phyloP scores from a whole-genome alignment of 2,113 vertebrate species.

The Eidolon helvum region DNA sequence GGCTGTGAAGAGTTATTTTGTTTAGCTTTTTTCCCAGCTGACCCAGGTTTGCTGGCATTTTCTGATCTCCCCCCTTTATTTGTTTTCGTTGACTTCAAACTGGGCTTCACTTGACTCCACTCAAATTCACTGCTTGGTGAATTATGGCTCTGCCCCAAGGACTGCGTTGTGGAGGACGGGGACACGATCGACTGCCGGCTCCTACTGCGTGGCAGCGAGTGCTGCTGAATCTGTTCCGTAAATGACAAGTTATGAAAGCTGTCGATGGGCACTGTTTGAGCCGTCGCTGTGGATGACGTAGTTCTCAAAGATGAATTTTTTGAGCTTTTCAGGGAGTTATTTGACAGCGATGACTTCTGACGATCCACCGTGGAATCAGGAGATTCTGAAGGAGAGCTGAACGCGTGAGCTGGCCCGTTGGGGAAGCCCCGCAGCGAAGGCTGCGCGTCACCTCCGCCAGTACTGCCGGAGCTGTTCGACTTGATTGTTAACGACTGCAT shows the following conservation, averaged over 20 bases:
- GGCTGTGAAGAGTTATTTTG: constrained; percentile 87
- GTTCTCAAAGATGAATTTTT: constrained; percentile 97
- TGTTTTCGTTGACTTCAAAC: constrained; percentile 91
- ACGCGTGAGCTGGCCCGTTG: constrained; percentile 94
- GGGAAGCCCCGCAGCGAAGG: constrained; percentile 88
- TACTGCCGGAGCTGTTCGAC: constrained; percentile 97
- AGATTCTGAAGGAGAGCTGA: constrained; percentile 97
- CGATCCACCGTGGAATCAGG: constrained; percentile 97
- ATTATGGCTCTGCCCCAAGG: constrained; percentile 89
- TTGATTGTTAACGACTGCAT: constrained; percentile 95
- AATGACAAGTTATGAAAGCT: constrained; percentile 95
- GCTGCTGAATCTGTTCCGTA: constrained; percentile 97
- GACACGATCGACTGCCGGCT: constrained; percentile 97
- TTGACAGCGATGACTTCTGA: constrained; percentile 96
- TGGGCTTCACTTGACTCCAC: constrained; percentile 94
- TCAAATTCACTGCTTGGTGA: constrained; percentile 95
- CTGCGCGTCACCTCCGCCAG: constrained; percentile 91
- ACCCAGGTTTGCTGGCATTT: constrained; percentile 85
- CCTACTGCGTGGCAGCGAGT: constrained; percentile 95
- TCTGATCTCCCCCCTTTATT: constrained; percentile 90
- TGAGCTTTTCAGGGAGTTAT: constrained; percentile 97
- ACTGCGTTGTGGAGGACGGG: constrained; percentile 94
- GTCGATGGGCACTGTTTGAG: constrained; percentile 97
- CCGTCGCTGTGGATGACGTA: constrained; percentile 95
- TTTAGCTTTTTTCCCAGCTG: constrained; percentile 92